Evolutionary conservation across 2,888 invertebrate species (phyloP).

Genomic region (Epirrhoe tristata): DNA sequence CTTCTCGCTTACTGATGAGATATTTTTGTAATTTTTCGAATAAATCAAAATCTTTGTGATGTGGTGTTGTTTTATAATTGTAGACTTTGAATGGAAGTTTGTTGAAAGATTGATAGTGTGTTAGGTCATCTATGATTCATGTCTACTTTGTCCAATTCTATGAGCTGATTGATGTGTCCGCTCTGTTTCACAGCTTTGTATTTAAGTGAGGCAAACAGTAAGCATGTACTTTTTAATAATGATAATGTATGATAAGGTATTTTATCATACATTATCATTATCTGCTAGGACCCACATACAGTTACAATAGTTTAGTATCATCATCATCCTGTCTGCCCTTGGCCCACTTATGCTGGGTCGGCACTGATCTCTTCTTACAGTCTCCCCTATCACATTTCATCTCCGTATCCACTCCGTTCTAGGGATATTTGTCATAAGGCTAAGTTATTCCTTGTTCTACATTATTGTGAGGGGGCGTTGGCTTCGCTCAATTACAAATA

Average conservation of each 20-base stretch:
- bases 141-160: neutral
- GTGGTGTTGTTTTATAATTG: neutral
- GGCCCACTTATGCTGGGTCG: too few species aligned
- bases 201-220: neutral
- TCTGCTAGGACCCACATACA: neutral
- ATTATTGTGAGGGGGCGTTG: conserved; percentile 49
- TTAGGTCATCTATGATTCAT: conserved; percentile 1
- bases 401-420: neutral
- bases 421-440: conserved; percentile 9
- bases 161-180: conserved; percentile 3
- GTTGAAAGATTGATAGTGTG: neutral
- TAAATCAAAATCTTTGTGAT: neutral
- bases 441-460: conserved; percentile 27
- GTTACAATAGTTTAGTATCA: neutral
- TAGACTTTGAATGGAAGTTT: neutral
- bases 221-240: too few species aligned
- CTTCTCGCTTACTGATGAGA: conserved; percentile 27
- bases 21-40: conserved; percentile 12
- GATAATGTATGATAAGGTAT: neutral
- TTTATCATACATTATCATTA: neutral
- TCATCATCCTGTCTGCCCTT: too few species aligned
- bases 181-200: neutral
- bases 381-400: too few species aligned
- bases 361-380: too few species aligned
- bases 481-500: conserved; percentile 50